These are phyloP conservation scores for Eospalax fontanierii DNA, from an alignment of 2,797 vertebrate genomes.

Conservation along the genomic window DNA sequence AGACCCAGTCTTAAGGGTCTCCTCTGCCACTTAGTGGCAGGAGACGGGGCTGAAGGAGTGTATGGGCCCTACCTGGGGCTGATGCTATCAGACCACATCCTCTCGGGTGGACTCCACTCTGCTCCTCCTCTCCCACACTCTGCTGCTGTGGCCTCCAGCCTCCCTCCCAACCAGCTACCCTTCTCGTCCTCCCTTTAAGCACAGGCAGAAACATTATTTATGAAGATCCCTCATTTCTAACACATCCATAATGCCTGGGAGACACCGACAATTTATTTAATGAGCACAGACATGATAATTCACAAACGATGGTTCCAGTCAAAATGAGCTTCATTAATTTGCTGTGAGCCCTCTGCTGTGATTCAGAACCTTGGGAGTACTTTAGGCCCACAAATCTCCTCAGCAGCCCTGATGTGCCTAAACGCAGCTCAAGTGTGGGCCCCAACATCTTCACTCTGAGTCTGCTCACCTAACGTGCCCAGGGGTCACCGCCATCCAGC, in stretches of 20 bases:
- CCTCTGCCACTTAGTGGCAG: not conserved
- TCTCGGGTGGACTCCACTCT: not conserved
- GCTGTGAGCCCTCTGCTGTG: slow-evolving; percentile 86
- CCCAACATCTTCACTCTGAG: not conserved
- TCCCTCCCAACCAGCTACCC: not conserved
- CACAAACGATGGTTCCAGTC: slow-evolving; percentile 89
- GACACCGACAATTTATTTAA: slow-evolving; percentile 92
- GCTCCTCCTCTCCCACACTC: not conserved
- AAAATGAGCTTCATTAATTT: slow-evolving; percentile 92
- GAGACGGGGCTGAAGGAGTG: not conserved
- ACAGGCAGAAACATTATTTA: slow-evolving; percentile 88
- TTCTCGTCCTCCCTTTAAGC: slow-evolving; percentile 79
- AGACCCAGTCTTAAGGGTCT: not conserved
- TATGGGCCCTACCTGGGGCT: not conserved
- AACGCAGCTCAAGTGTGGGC: not conserved
- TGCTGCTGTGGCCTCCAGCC: not conserved
- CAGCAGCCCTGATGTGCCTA: not conserved
- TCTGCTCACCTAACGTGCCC: not conserved
- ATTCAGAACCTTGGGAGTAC: slow-evolving; percentile 85
- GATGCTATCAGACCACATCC: not conserved
- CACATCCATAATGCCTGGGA: slow-evolving; percentile 89
- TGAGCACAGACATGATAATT: slow-evolving; percentile 89
- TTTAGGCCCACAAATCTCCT: slow-evolving; percentile 76
- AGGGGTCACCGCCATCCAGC: not conserved
- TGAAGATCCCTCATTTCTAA: slow-evolving; percentile 89